These are phyloP conservation scores for Catharus ustulatus DNA, from an alignment of 2,797 vertebrate genomes.

Conservation along the genomic window DNA sequence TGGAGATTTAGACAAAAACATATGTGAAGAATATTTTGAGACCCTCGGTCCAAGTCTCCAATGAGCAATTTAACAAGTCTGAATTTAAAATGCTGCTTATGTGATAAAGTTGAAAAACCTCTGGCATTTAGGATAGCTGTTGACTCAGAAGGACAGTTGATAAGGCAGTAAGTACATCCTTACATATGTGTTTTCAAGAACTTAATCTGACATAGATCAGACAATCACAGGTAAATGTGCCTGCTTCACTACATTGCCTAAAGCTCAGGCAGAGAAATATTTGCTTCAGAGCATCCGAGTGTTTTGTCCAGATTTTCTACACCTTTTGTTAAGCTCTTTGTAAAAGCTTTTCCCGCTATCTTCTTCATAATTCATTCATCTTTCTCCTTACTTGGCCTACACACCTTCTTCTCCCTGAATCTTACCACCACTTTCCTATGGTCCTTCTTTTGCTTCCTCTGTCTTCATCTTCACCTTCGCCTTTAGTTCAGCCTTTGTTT, in stretches of 20 bases:
- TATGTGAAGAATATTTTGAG: neutral
- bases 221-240: neutral
- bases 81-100: neutral
- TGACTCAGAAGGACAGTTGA: neutral
- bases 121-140: neutral
- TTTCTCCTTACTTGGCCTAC: neutral
- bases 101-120: neutral
- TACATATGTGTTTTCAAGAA: neutral
- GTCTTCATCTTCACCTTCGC: neutral
- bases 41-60: neutral
- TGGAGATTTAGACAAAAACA: neutral
- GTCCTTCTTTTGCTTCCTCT: neutral
- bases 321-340: neutral
- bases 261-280: neutral
- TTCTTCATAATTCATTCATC: neutral
- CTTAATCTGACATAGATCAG: neutral
- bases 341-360: neutral
- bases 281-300: neutral
- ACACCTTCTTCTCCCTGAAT: neutral
- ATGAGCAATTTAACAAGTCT: neutral
- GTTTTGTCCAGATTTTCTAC: neutral
- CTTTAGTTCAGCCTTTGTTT: neutral
- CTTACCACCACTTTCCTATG: neutral
- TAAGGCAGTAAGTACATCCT: neutral
- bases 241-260: neutral